These are phyloP conservation scores for Tubulanus polymorphus DNA, from an alignment of 2,888 invertebrate genomes.

Conservation along the genomic window DNA sequence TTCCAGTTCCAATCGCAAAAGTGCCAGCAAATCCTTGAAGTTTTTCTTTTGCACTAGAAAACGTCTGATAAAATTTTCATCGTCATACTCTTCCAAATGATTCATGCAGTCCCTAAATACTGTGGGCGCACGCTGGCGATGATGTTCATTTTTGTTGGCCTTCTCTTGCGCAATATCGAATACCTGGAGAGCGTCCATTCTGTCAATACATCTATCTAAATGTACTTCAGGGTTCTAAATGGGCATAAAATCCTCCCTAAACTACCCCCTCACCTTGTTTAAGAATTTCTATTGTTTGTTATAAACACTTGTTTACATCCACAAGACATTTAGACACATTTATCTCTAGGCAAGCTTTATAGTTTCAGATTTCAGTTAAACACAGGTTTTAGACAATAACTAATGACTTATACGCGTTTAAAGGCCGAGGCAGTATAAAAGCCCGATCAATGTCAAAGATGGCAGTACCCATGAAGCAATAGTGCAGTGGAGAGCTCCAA, in stretches of 20 bases:
- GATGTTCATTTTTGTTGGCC: neutral
- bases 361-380: too few relatives aligned
- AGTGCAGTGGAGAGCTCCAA: too few relatives aligned
- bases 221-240: too few relatives aligned
- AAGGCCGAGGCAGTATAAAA: too few relatives aligned
- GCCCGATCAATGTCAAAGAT: too few relatives aligned
- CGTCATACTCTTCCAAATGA: neutral
- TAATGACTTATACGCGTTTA: too few relatives aligned
- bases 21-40: neutral
- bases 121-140: neutral
- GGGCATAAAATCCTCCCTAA: neutral
- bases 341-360: too few relatives aligned
- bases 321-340: too few relatives aligned
- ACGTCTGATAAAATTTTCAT: slow-evolving; percentile 4
- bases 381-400: too few relatives aligned
- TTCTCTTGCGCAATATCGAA: neutral
- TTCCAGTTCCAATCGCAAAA: neutral
- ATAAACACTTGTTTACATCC: too few relatives aligned
- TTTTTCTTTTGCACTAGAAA: neutral
- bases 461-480: too few relatives aligned
- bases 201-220: too few relatives aligned
- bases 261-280: slow-evolving; percentile 1
- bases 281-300: neutral
- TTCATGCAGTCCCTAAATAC: slow-evolving; percentile 5
- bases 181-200: neutral